phyloP scores from a whole-genome alignment of 2,113 vertebrate species.

The Sphyrna mokarran region DNA sequence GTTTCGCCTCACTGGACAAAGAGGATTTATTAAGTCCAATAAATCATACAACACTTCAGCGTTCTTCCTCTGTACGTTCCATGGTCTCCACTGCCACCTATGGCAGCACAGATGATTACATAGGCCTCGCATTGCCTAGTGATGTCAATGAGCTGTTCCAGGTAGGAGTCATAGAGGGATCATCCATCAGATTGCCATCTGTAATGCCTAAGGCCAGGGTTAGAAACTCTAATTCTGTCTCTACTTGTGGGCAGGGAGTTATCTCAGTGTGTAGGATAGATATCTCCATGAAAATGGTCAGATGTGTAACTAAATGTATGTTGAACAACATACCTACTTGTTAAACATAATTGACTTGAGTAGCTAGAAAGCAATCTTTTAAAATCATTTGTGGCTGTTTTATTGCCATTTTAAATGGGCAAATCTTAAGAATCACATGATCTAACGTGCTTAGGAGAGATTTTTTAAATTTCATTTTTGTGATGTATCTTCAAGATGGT shows the following conservation, averaged over 20 bases:
- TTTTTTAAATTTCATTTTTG: background rate
- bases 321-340: background rate
- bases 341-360: background rate
- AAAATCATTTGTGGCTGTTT: background rate
- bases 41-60: conserved; percentile 89
- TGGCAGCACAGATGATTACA: conserved; percentile 86
- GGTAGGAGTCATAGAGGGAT: conserved; percentile 48
- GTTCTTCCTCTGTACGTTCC: conserved; percentile 91
- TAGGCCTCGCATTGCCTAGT: conserved; percentile 85
- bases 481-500: background rate
- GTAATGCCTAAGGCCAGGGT: background rate
- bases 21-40: conserved; percentile 95
- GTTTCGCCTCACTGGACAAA: conserved; percentile 95
- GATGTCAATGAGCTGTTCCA: conserved; percentile 95
- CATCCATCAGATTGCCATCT: background rate
- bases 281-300: background rate
- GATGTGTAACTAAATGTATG: background rate
- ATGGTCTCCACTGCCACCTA: conserved; percentile 89
- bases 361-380: background rate
- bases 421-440: background rate
- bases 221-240: background rate
- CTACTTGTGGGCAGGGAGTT: background rate
- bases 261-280: background rate
- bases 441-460: background rate
- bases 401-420: background rate